Conservation (phyloP, 2,797 vertebrate genomes). For the Eospalax fontanierii region DNA sequence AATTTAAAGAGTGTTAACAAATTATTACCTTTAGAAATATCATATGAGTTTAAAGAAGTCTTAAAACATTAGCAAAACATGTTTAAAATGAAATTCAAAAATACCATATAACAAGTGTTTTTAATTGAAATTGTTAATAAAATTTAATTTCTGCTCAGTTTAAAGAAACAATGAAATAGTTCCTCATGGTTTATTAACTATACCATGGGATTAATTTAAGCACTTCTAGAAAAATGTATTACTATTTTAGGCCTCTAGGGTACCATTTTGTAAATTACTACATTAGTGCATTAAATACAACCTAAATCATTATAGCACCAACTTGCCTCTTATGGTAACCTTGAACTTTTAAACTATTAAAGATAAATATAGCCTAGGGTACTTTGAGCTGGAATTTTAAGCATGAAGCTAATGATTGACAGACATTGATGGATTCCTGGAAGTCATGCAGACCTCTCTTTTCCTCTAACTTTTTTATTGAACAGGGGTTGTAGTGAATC, state of each 20-base stretch:
- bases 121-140: conserved; percentile 40
- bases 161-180: conserved; percentile 58
- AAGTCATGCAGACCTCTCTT: not conserved
- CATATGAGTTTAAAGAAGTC: not conserved
- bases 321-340: conserved; percentile 47
- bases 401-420: conserved; percentile 22
- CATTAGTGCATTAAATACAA: conserved; percentile 60
- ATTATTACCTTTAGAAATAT: not conserved
- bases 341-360: conserved; percentile 69
- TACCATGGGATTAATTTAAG: conserved; percentile 61
- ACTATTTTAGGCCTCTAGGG: conserved; percentile 57
- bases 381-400: conserved; percentile 18
- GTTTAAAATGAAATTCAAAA: conserved; percentile 42
- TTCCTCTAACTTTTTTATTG: not conserved
- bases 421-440: conserved; percentile 2
- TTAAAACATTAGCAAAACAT: conserved; percentile 15
- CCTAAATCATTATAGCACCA: conserved; percentile 63
- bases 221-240: conserved; percentile 59
- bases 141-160: conserved; percentile 42
- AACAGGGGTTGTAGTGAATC: not conserved
- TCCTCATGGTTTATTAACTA: conserved; percentile 47
- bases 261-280: conserved; percentile 56
- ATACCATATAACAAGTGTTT: not conserved
- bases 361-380: conserved; percentile 60
- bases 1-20: conserved; percentile 55